A percentile compares a stretch with the other conserved stretches of the same genome.
Evolutionary conservation across 1,140 invertebrate genomes (phyloP).

Genomic region (Aphidius ervi): DNA sequence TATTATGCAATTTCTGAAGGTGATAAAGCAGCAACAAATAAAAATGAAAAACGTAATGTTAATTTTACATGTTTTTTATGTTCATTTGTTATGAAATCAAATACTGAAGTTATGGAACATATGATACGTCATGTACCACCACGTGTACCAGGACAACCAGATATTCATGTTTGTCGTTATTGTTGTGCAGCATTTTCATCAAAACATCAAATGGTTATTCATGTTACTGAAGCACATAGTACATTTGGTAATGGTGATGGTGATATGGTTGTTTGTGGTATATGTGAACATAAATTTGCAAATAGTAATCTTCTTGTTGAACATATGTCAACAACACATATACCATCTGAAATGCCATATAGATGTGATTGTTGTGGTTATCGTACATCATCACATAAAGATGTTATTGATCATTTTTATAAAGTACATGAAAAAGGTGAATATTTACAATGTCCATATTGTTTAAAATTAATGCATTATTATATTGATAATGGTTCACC

Average conservation of each 20-base stretch:
- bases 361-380: constrained; percentile 69
- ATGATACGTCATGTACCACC: constrained; percentile 62
- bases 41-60: constrained; percentile 35
- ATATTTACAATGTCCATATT: constrained; percentile 68
- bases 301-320: constrained; percentile 57
- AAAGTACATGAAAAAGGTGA: constrained; percentile 59
- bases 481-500: constrained; percentile 33
- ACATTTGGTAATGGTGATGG: constrained; percentile 45
- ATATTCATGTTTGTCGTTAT: constrained; percentile 45
- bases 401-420: constrained; percentile 70
- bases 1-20: constrained; percentile 49
- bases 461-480: constrained; percentile 60
- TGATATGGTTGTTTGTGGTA: constrained; percentile 60
- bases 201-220: constrained; percentile 44
- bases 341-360: constrained; percentile 75
- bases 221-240: constrained; percentile 46
- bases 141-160: constrained; percentile 42
- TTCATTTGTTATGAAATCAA: constrained; percentile 56
- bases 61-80: constrained; percentile 54
- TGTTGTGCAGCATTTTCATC: constrained; percentile 49
- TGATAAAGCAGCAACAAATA: constrained; percentile 30
- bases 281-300: constrained; percentile 62
- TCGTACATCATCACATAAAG: constrained; percentile 70
- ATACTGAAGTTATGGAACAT: constrained; percentile 64
- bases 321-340: constrained; percentile 73